phyloP scores from a whole-genome alignment of 2,888 invertebrate genomes.

The Acanthoscelides obtectus region DNA sequence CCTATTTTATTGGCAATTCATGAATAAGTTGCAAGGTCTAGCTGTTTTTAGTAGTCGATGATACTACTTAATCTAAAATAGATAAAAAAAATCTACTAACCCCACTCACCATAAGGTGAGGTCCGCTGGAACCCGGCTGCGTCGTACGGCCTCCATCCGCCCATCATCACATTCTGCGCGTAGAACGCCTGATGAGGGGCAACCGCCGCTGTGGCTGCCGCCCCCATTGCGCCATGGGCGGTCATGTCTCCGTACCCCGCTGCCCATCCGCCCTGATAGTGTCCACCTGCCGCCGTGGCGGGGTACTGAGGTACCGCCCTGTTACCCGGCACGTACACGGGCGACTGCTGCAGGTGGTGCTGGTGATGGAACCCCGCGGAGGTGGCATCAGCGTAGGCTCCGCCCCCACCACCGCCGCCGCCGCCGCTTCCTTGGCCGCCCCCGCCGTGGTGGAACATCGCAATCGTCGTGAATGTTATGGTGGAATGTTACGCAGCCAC shows the following conservation, averaged over 20 bases:
- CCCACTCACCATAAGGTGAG: conserved; percentile 66
- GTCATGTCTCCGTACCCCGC: conserved; percentile 29
- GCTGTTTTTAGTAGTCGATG: no score
- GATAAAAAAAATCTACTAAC: background rate
- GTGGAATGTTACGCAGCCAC: background rate
- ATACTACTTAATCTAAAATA: no score
- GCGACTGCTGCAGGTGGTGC: conserved; percentile 47
- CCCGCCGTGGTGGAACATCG: background rate
- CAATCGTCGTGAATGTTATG: conserved; percentile 4
- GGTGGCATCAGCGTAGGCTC: conserved; percentile 31
- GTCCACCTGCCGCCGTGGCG: conserved; percentile 33
- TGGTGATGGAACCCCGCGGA: conserved; percentile 43
- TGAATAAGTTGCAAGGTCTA: no score
- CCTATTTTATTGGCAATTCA: no score
- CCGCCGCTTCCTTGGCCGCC: background rate
- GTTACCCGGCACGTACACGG: conserved; percentile 61
- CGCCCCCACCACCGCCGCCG: background rate
- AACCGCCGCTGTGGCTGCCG: conserved; percentile 37
- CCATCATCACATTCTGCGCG: conserved; percentile 70
- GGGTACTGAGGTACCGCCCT: conserved; percentile 51
- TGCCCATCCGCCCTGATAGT: conserved; percentile 31
- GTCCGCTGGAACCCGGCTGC: conserved; percentile 72
- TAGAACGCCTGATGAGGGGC: conserved; percentile 56
- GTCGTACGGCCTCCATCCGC: conserved; percentile 73
- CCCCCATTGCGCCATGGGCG: background rate